A percentile compares a stretch with the other conserved stretches of the same genome.
These are phyloP conservation scores for Drosophila jambulina DNA, from an alignment of 1,140 invertebrate genomes.

Conservation along the genomic window DNA sequence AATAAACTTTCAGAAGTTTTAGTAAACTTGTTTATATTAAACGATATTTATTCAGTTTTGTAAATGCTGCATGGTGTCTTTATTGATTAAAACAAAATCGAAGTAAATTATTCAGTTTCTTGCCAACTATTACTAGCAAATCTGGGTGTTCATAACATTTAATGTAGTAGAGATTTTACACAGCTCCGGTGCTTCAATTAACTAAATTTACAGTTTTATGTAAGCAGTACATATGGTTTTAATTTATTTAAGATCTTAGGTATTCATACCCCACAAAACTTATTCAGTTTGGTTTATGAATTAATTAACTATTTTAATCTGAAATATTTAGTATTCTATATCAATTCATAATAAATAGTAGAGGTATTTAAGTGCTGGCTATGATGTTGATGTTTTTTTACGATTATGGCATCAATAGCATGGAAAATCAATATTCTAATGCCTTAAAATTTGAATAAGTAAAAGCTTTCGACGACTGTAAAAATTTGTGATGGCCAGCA, in stretches of 20 bases:
- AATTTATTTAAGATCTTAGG: not conserved
- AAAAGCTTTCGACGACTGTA: not conserved
- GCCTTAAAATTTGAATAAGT: constrained; percentile 14
- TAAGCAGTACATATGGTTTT: not conserved
- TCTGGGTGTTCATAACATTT: too few relatives aligned
- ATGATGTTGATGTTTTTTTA: not conserved
- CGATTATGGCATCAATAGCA: not conserved
- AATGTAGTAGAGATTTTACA: too few relatives aligned
- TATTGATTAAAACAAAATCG: not conserved
- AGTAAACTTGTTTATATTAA: not conserved
- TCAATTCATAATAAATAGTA: not conserved
- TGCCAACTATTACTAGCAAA: too few relatives aligned
- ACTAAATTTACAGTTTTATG: not conserved
- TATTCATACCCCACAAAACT: too few relatives aligned
- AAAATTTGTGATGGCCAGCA: constrained; percentile 15
- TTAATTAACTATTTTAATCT: too few relatives aligned
- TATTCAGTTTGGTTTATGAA: not conserved
- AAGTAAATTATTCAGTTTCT: not conserved
- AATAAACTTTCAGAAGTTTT: not conserved
- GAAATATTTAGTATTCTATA: not conserved
- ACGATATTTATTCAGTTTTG: not conserved
- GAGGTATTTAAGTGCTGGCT: not conserved
- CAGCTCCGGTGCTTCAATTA: not conserved
- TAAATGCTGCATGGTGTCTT: not conserved
- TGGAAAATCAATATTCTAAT: constrained; percentile 11